Evolutionary conservation across 1,140 invertebrate species (phyloP).

Genomic region (Ditylenchus dipsaci): DNA sequence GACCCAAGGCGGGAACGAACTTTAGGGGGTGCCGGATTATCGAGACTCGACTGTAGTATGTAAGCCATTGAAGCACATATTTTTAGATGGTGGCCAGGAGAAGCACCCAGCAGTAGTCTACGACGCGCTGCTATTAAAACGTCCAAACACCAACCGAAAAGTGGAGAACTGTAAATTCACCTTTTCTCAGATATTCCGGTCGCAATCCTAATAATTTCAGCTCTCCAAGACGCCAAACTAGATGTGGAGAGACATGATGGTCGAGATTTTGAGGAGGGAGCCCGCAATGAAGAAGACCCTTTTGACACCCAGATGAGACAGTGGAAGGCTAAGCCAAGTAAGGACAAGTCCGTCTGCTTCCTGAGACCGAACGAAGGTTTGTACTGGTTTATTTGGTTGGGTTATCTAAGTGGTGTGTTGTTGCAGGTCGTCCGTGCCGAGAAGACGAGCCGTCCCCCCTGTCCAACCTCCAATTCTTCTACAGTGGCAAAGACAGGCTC

Average conservation of each 20-base stretch:
- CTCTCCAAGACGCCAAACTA: background rate
- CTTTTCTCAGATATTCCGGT: background rate
- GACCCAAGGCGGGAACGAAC: no score
- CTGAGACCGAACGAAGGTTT: background rate
- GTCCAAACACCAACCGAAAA: background rate
- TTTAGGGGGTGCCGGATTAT: no score
- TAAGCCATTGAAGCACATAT: no score
- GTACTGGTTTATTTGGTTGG: no score
- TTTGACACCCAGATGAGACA: background rate
- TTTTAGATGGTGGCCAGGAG: background rate
- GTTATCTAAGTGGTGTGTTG: no score
- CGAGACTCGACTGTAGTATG: no score
- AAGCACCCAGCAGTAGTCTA: background rate
- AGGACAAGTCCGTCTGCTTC: background rate
- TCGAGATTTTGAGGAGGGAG: background rate
- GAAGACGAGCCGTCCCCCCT: slow-evolving; percentile 16
- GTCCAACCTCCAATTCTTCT: slow-evolving; percentile 26
- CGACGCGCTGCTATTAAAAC: background rate
- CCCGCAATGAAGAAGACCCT: background rate
- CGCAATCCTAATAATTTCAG: background rate
- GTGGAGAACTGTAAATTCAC: background rate
- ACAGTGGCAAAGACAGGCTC: slow-evolving; percentile 14
- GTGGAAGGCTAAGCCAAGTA: background rate
- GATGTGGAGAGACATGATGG: background rate
- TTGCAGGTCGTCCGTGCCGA: slow-evolving; percentile 3